Conservation (phyloP, 2,888 invertebrate species). For the Sminthurinus aureus region DNA sequence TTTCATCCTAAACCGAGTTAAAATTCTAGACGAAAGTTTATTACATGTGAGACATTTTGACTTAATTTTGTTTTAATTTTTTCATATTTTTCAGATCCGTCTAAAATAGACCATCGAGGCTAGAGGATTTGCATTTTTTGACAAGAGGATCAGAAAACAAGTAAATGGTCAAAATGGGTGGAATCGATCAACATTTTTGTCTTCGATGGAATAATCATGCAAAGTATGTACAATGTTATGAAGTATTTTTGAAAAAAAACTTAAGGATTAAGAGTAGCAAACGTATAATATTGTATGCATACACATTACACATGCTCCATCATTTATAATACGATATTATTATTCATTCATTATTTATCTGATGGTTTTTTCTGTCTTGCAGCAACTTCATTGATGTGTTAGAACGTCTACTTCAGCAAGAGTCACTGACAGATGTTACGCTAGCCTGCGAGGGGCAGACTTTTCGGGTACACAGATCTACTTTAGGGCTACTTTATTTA, state of each 20-base stretch:
- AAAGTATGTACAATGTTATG: constrained; percentile 41
- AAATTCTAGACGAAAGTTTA: not conserved
- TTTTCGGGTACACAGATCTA: constrained; percentile 61
- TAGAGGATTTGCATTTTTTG: not conserved
- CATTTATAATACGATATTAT: not conserved
- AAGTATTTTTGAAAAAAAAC: not conserved
- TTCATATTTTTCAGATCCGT: not conserved
- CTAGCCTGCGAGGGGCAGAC: constrained; percentile 86
- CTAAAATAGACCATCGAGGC: not conserved
- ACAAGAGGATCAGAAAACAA: not conserved
- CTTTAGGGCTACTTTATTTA: too few species aligned
- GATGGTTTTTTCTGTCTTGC: too few species aligned
- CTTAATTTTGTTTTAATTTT: not conserved
- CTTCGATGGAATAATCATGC: constrained; percentile 95
- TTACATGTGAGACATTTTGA: not conserved
- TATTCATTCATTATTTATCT: not conserved
- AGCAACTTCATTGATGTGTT: constrained; percentile 79
- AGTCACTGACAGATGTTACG: constrained; percentile 85
- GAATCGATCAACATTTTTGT: constrained; percentile 79
- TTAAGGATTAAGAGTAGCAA: not conserved
- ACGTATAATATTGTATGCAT: too few species aligned
- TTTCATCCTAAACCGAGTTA: not conserved
- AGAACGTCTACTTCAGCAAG: constrained; percentile 84
- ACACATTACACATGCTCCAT: too few species aligned
- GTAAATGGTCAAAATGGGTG: constrained; percentile 53